Base-by-base conservation (phyloP, 2,888 invertebrate species). In the Diarsia mendica region DNA sequence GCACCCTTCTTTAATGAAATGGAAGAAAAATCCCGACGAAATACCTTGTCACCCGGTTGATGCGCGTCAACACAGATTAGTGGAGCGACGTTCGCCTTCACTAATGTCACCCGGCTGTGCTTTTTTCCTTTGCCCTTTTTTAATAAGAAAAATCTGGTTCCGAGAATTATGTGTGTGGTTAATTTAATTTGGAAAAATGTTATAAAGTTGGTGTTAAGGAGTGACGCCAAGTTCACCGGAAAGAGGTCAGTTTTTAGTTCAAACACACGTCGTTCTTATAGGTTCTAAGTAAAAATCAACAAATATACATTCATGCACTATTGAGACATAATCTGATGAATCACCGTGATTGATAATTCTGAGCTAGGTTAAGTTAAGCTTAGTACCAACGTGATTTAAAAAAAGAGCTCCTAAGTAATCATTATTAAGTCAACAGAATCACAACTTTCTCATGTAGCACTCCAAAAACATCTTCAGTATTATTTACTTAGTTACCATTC, bases 11-110 rank as follows among this genome's bases (percentile, higher is more conserved):
- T 85, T 90, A 91, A 92, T 91, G 89, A 90, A 90, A 88, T 84
- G 84, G 89, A 90, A 88, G 87, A 88, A 90, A 91, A 91, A 91
- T 89, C 88, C 87, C 83, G 82, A 67, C 78, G 63, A 89, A 91
- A 91, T 89, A 85, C 90, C 89, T 88, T 89, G 92, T 90, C 91
- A 88, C 82, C 80, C 85, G 89, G 85, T 83, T 88, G 91, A 89
- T 90, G 89, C 85, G 86, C 89, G 92, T 92, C 92, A 90, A 88
- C 91, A 88, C 72, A 90, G 92, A 91, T 92, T 92, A 91, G 88
- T 83, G 67, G 72, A 71, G 85, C 75, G 82, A 58, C 77, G 63
- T 51, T 64, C 65, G 55, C 75, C 65, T 55, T 49, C 77, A 79
- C 84, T 83, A 79, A 77, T 83, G 78, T 67, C 71, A 51, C 64